Base-by-base conservation (phyloP, 2,888 invertebrate species). In the Orthonychiurus folsomi region DNA sequence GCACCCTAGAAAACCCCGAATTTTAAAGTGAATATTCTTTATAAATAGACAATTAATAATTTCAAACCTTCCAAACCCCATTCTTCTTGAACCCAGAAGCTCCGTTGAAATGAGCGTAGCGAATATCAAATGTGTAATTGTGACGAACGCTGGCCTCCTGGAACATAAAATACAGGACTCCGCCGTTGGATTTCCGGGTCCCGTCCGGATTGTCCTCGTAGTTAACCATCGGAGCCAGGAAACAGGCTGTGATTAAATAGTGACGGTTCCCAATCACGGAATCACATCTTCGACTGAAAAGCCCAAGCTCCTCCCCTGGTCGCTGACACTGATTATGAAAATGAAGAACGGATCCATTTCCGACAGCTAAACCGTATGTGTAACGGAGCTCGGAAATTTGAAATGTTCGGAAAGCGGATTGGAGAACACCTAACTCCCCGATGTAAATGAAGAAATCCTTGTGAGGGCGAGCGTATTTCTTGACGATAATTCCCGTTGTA, bases 51-150 rank as follows among this genome's bases (percentile, higher is more conserved):
- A n/a, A n/a, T n/a, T n/a, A n/a, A n/a, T n/a, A n/a, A n/a, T n/a
- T n/a, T n/a, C n/a, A n/a, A n/a, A n/a, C n/a, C 18, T 25, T 56
- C 59, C 59, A 63, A 2, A 20, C 54, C 1, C 63, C 59, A 47
- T 52, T 47, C 20, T 21, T 23, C 20, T 58, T 56, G 18, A 56
- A 56, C 24, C 56, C 56, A 3, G 56, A 56, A 24, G 56, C 15
- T 24, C 56, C 56, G 24, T 26, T 18, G 26, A 26, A 26, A n/a
- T 26, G n/a, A 24, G 56, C 56, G 27, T 56, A 56, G n/a, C 27
- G 15, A 3, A 56, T 24, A 9, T 56, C 56, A 26, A 56, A 56
- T 9, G 56, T 56, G 24, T 20, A 56, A 26, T 56, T 56, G 9
- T 26, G 18, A 24, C 56, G 56, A n/a, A 3, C 5, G 23, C 56